Percentiles rank a stretch among this genome's conserved stretches.
Evolutionary conservation across 2,113 vertebrate species (phyloP).

Genomic region (Solea solea): DNA sequence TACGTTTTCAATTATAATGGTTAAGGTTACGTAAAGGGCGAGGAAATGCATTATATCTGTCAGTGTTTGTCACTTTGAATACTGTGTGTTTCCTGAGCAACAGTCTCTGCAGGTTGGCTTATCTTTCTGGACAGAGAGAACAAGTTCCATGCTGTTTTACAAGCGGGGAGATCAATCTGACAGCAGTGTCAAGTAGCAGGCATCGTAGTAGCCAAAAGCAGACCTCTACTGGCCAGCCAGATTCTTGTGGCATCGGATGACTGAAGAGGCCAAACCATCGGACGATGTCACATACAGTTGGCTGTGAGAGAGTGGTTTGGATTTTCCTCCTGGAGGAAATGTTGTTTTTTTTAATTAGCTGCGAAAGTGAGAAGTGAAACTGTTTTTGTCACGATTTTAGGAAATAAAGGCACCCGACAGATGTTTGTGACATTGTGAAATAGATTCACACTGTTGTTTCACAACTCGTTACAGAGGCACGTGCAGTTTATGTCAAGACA

Average conservation of each 20-base stretch:
- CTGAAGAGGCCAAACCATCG: slow-evolving; percentile 68
- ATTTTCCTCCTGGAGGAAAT: slow-evolving; percentile 40
- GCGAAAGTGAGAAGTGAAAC: slow-evolving; percentile 22
- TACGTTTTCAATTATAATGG: no score
- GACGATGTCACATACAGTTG: slow-evolving; percentile 40
- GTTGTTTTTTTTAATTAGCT: slow-evolving; percentile 65
- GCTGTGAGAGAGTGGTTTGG: slow-evolving; percentile 39
- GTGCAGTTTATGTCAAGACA: neutral
- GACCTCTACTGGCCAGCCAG: slow-evolving; percentile 58
- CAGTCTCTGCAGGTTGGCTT: slow-evolving; percentile 52
- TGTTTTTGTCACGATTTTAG: slow-evolving; percentile 12
- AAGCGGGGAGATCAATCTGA: slow-evolving; percentile 67
- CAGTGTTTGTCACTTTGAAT: no score
- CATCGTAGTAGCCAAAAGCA: slow-evolving; percentile 61
- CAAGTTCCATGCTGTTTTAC: slow-evolving; percentile 76
- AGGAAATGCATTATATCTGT: no score
- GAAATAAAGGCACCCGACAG: slow-evolving; percentile 14
- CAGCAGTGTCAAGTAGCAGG: slow-evolving; percentile 69
- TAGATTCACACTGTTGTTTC: slow-evolving; percentile 7
- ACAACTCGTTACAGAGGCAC: neutral
- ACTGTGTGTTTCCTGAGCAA: slow-evolving; percentile 46
- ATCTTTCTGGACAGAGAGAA: slow-evolving; percentile 65
- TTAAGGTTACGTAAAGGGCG: no score
- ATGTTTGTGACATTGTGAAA: slow-evolving; percentile 25
- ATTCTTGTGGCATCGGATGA: slow-evolving; percentile 64